phyloP scores from a whole-genome alignment of 2,797 vertebrate genomes.

The Sylvia borin region DNA sequence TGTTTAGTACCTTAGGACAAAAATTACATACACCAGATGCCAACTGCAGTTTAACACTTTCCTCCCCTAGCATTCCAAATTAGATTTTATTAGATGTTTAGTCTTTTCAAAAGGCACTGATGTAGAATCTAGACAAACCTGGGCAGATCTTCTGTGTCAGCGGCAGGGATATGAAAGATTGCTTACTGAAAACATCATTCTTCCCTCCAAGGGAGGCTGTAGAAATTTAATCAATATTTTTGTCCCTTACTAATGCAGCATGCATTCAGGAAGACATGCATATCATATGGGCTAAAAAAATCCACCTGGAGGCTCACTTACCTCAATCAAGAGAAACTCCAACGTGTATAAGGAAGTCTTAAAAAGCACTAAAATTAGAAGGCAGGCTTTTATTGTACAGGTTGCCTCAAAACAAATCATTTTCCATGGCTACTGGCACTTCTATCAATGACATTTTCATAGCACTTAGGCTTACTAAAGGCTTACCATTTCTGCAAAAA shows the following conservation, averaged over 20 bases:
- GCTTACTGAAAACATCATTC: neutral
- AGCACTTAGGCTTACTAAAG: neutral
- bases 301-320: neutral
- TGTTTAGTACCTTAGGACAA: neutral
- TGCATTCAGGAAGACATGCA: neutral
- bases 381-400: neutral
- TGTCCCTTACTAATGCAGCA: neutral
- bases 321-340: neutral
- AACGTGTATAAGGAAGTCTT: neutral
- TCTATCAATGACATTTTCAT: neutral
- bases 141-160: neutral
- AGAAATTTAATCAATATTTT: neutral
- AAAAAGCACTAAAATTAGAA: neutral
- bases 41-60: neutral
- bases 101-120: neutral
- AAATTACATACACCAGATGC: neutral
- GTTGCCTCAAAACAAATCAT: neutral
- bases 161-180: neutral
- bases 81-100: neutral
- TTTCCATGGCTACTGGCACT: neutral
- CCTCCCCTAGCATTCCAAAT: neutral
- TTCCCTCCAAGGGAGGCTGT: neutral
- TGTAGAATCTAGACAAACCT: neutral
- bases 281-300: neutral
- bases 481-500: neutral